Evolutionary conservation across 2,888 invertebrate species (phyloP).

Genomic region (Pterostichus niger): DNA sequence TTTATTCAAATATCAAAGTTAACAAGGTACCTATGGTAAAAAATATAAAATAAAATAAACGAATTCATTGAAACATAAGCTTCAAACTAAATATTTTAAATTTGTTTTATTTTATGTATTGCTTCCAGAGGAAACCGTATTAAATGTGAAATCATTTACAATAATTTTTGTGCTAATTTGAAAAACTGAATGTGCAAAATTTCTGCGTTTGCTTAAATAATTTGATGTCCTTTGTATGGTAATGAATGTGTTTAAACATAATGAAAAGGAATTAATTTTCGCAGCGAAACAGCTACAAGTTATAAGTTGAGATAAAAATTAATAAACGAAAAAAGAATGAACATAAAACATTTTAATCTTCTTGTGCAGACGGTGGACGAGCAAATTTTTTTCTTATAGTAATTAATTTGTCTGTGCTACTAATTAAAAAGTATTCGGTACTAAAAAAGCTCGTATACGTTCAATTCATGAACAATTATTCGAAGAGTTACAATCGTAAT

Average conservation of each 20-base stretch:
- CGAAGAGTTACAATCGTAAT: slow-evolving; percentile 66
- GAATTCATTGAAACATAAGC: too few relatives aligned
- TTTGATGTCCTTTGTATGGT: too few relatives aligned
- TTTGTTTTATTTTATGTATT: too few relatives aligned
- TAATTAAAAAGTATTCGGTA: slow-evolving; percentile 65
- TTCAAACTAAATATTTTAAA: too few relatives aligned
- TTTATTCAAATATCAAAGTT: too few relatives aligned
- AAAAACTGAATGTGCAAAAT: too few relatives aligned
- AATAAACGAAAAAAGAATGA: slow-evolving; percentile 41
- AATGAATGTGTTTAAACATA: not conserved
- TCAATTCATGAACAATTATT: slow-evolving; percentile 66
- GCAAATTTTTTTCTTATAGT: slow-evolving; percentile 52
- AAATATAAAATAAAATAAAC: too few relatives aligned
- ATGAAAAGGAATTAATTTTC: slow-evolving; percentile 28
- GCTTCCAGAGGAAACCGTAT: too few relatives aligned
- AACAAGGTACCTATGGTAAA: too few relatives aligned
- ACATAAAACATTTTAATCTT: slow-evolving; percentile 62
- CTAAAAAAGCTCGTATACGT: slow-evolving; percentile 65
- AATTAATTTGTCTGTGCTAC: slow-evolving; percentile 64
- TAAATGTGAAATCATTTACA: too few relatives aligned
- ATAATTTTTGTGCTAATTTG: too few relatives aligned
- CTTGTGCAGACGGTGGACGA: slow-evolving; percentile 44
- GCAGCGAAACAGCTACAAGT: slow-evolving; percentile 31
- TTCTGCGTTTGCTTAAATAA: too few relatives aligned
- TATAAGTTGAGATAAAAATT: slow-evolving; percentile 45